Evolutionary conservation across 2,797 vertebrate species (phyloP).

Genomic region (Otolemur crassicaudatus): DNA sequence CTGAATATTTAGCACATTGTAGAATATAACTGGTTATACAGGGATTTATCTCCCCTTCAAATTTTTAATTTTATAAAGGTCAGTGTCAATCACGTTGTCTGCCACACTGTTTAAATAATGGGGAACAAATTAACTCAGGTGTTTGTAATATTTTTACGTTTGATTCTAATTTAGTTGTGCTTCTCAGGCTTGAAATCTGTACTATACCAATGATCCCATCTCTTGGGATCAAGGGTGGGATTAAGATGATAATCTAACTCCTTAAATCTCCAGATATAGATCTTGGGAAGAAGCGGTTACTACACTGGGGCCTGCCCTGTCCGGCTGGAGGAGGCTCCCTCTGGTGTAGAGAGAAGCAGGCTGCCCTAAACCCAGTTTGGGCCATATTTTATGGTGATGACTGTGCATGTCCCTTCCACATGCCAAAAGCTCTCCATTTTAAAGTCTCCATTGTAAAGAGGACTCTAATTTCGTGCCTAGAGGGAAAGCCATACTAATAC

Average conservation of each 20-base stretch:
- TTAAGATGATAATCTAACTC: neutral
- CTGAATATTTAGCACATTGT: neutral
- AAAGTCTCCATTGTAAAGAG: neutral
- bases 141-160: neutral
- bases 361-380: neutral
- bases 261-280: neutral
- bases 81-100: neutral
- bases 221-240: neutral
- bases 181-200: neutral
- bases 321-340: neutral
- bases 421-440: neutral
- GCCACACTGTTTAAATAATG: neutral
- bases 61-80: neutral
- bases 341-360: neutral
- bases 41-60: neutral
- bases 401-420: neutral
- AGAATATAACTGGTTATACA: neutral
- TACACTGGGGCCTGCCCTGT: neutral
- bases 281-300: neutral
- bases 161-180: slow-evolving; percentile 5
- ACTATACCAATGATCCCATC: neutral
- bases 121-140: neutral
- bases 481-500: neutral
- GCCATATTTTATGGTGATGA: neutral
- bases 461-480: neutral